These are phyloP conservation scores for Darevskia nairensis DNA, from an alignment of 2,797 vertebrate genomes.

Conservation along the genomic window DNA sequence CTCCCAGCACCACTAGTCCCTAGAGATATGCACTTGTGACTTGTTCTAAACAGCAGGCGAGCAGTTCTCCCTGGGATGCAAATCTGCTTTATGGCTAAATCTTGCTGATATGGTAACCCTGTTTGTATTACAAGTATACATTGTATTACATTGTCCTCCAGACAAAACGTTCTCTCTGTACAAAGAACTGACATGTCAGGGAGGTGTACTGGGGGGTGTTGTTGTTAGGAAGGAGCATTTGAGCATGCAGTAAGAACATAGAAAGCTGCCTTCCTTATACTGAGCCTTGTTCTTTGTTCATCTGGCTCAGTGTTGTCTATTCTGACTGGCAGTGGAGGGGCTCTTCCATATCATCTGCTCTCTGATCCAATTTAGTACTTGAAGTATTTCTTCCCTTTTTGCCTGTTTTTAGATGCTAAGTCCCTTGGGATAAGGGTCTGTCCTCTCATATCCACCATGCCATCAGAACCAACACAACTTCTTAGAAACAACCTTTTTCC, in stretches of 20 bases:
- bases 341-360: neutral
- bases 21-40: neutral
- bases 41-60: neutral
- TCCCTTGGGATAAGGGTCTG: neutral
- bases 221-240: too few relatives aligned
- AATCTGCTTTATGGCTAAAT: neutral
- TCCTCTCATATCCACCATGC: neutral
- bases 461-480: neutral
- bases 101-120: neutral
- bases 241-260: neutral
- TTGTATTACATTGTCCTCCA: neutral
- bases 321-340: neutral
- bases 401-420: neutral
- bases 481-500: neutral
- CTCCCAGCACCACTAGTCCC: neutral
- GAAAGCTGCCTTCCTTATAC: neutral
- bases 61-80: neutral
- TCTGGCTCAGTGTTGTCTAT: neutral
- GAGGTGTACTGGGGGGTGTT: too few relatives aligned
- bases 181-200: too few relatives aligned
- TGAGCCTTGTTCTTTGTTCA: neutral
- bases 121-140: neutral
- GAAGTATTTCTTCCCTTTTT: neutral
- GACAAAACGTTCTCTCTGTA: too few relatives aligned
- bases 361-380: too few relatives aligned